These are phyloP conservation scores for Drosophila peninsularis DNA, from an alignment of 2,888 invertebrate species.

Conservation along the genomic window DNA sequence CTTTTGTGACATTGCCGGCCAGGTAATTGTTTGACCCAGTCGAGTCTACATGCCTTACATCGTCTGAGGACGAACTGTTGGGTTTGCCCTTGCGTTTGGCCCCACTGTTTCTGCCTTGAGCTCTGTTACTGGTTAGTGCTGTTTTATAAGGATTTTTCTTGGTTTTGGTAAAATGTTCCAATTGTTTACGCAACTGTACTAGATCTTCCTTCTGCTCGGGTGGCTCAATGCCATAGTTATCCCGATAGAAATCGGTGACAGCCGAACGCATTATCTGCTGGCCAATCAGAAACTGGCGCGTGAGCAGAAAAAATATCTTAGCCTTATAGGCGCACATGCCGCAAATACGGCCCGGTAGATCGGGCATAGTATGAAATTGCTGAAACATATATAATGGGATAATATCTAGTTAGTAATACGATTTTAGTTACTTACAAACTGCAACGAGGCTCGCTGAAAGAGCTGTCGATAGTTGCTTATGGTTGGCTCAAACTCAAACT, in stretches of 20 bases:
- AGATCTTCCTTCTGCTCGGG: constrained; percentile 33
- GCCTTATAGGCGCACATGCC: constrained; percentile 34
- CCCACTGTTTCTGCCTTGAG: neutral
- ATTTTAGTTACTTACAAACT: constrained; percentile 33
- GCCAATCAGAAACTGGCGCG: constrained; percentile 41
- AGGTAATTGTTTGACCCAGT: neutral
- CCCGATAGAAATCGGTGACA: constrained; percentile 40
- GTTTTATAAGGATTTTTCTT: neutral
- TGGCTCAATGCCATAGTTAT: constrained; percentile 21
- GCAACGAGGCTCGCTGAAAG: constrained; percentile 43
- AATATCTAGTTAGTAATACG: neutral
- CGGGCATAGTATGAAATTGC: constrained; percentile 48
- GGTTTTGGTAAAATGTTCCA: neutral
- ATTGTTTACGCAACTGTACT: constrained; percentile 8
- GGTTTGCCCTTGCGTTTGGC: neutral
- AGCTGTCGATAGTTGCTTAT: constrained; percentile 39
- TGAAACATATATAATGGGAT: neutral
- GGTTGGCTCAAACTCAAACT: constrained; percentile 45
- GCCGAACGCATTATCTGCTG: constrained; percentile 38
- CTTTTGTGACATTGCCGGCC: neutral
- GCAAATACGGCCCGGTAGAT: constrained; percentile 41
- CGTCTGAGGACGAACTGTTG: neutral
- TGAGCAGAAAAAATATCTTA: constrained; percentile 38
- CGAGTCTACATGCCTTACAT: neutral
- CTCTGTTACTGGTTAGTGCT: neutral